Evolutionary conservation across 2,113 vertebrate species (phyloP).

Genomic region (Etheostoma spectabile): DNA sequence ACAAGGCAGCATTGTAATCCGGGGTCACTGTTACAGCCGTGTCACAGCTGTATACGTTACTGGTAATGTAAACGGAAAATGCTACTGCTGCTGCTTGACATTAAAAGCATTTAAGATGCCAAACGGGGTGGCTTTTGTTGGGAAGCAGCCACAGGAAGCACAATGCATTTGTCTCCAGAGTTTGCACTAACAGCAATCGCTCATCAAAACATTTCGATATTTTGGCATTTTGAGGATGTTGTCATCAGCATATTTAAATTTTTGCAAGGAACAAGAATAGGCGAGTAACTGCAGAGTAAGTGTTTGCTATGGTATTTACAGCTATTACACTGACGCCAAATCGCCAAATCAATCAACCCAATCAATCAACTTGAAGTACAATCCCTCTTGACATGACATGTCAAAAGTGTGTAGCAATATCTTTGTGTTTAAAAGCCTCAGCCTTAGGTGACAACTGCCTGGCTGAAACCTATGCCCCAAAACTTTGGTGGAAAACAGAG

Average conservation of each 20-base stretch:
- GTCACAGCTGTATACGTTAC: background rate
- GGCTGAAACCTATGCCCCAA: background rate
- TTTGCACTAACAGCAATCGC: background rate
- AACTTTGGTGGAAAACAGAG: background rate
- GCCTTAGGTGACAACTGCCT: background rate
- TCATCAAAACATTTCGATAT: background rate
- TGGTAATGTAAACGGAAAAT: background rate
- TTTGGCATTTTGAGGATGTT: background rate
- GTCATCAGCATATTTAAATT: background rate
- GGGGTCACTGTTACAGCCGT: background rate
- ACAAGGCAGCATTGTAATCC: background rate
- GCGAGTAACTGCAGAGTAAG: background rate
- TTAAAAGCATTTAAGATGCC: background rate
- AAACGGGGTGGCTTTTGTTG: conserved; percentile 5
- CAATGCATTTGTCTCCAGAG: background rate
- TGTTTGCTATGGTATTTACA: background rate
- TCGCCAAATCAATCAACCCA: background rate
- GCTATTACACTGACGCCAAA: background rate
- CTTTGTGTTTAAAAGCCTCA: background rate
- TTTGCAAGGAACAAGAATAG: background rate
- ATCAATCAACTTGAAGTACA: background rate
- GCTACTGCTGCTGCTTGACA: background rate
- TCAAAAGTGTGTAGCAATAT: background rate
- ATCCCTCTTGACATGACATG: background rate
- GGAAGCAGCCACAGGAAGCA: conserved; percentile 1